phyloP scores from a whole-genome alignment of 2,888 invertebrate genomes.

The Thereva unica region DNA sequence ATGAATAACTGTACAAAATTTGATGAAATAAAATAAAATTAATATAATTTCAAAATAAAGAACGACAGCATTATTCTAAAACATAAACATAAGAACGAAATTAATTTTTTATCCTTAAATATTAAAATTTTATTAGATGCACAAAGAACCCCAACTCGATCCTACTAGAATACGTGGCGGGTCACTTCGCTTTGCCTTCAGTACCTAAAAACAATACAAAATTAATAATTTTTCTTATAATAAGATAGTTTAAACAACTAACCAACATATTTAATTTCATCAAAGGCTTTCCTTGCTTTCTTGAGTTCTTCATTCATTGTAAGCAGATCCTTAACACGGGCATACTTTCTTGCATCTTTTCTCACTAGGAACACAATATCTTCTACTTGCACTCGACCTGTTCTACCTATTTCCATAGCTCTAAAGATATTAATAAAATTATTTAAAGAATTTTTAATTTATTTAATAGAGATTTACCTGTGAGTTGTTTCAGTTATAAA shows the following conservation, averaged over 20 bases:
- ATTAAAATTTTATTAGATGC: too few species aligned
- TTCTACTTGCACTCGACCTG: conserved; percentile 97
- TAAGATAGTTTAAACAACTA: conserved; percentile 51
- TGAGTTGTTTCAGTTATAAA: conserved; percentile 94
- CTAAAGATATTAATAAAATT: conserved; percentile 57
- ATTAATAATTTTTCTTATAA: not conserved
- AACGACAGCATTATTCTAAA: too few species aligned
- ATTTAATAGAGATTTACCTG: conserved; percentile 59
- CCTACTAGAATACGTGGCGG: too few species aligned
- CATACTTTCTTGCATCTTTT: conserved; percentile 95
- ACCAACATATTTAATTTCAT: conserved; percentile 97
- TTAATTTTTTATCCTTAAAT: too few species aligned
- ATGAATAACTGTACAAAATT: too few species aligned
- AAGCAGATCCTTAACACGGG: conserved; percentile 92
- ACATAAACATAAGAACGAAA: too few species aligned
- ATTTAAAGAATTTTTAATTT: not conserved
- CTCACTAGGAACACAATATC: conserved; percentile 95
- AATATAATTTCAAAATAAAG: too few species aligned
- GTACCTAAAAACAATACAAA: conserved; percentile 6
- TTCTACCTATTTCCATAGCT: conserved; percentile 95
- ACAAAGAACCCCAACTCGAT: too few species aligned
- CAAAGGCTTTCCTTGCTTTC: conserved; percentile 98
- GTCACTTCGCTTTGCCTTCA: conserved; percentile 24
- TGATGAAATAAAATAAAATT: too few species aligned
- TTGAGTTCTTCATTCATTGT: conserved; percentile 99